phyloP scores from a whole-genome alignment of 2,888 invertebrate species.

The Strigamia transsilvanica region DNA sequence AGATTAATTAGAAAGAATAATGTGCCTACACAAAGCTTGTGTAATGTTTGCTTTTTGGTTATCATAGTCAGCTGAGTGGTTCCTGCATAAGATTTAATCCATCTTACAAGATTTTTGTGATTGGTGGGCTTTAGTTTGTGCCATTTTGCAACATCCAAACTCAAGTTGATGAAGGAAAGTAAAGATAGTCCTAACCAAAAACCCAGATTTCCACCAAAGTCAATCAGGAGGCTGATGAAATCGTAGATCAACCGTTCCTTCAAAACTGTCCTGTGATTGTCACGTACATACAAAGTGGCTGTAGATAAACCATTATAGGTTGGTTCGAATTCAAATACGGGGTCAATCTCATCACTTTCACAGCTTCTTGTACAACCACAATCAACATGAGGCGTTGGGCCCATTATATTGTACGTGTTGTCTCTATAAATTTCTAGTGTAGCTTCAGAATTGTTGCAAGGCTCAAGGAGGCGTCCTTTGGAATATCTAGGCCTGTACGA shows the following conservation, averaged over 20 bases:
- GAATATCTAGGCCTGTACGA: no score
- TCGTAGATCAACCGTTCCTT: neutral
- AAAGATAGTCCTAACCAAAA: neutral
- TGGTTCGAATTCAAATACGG: neutral
- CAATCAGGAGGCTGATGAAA: neutral
- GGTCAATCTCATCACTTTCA: no score
- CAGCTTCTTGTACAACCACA: no score
- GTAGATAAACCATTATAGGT: neutral
- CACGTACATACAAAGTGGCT: neutral
- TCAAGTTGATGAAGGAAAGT: neutral
- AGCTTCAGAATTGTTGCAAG: no score
- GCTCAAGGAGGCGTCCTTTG: no score
- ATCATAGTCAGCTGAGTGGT: no score
- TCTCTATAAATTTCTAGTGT: no score
- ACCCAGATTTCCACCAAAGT: neutral
- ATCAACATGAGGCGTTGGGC: no score
- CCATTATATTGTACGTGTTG: no score
- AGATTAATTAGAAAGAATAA: neutral
- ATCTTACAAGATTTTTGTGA: neutral
- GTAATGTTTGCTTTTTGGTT: neutral
- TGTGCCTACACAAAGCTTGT: neutral
- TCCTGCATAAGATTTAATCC: neutral
- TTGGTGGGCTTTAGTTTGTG: neutral
- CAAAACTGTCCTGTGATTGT: neutral
- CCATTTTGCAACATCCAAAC: neutral